phyloP scores from a whole-genome alignment of 2,888 invertebrate genomes.

The Drosophila rellima region DNA sequence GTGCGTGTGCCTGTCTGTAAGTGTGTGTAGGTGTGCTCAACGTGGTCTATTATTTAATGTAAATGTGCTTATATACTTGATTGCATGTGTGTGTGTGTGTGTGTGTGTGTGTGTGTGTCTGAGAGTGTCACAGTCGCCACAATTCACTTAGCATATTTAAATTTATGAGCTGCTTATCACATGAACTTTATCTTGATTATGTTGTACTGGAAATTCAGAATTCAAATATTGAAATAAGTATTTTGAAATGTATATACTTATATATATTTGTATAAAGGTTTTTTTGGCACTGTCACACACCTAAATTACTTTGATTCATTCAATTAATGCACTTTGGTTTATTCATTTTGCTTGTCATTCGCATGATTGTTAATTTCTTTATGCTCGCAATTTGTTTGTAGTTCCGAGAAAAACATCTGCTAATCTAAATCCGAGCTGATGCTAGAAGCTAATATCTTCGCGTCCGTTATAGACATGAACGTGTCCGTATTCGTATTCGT shows the following conservation, averaged over 20 bases:
- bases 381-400: conserved; percentile 9
- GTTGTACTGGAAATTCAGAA: conserved; percentile 50
- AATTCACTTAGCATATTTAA: conserved; percentile 79
- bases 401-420: conserved; percentile 9
- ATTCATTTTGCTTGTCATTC: conserved; percentile 7
- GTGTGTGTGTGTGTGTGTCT: conserved; percentile 30
- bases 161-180: conserved; percentile 79
- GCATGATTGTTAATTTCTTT: conserved; percentile 15
- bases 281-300: background rate
- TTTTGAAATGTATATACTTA: conserved; percentile 15
- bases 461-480: background rate
- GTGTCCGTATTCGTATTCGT: conserved; percentile 1
- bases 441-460: conserved; percentile 1
- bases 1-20: conserved; percentile 8
- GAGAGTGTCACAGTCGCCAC: conserved; percentile 48
- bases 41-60: conserved; percentile 67
- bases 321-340: conserved; percentile 13
- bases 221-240: conserved; percentile 2
- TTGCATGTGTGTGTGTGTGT: conserved; percentile 1
- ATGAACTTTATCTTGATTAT: conserved; percentile 79
- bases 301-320: conserved; percentile 12
- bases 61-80: conserved; percentile 32
- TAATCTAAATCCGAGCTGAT: background rate
- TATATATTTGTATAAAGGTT: background rate
- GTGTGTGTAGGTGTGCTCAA: conserved; percentile 41